Evolutionary conservation across 2,797 vertebrate species (phyloP), one percentile per base, ranked within the genome.

Genomic region (Lerista edwardsae): DNA sequence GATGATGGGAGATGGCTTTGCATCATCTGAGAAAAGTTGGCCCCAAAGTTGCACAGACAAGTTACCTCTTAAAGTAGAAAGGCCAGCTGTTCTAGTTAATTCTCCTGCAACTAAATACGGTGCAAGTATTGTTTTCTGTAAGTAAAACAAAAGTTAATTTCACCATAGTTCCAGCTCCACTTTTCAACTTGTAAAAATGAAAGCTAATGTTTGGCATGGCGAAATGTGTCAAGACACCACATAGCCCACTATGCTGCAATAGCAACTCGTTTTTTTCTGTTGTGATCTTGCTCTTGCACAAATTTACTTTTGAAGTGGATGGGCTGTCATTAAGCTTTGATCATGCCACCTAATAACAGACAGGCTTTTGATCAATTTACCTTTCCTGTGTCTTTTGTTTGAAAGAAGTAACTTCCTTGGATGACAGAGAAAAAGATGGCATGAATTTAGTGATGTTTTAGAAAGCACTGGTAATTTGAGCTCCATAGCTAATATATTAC

Each of bases 291-390:
- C 95, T 95, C 92, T 90, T 91, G 95, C 93, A 94, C 93, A 85
- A 93, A 94, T 95, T 92, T 91, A 88, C 93, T 96, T 98, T 96
- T 97, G 97, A 97, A 97, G 96, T 96, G 91, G 92, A 93, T 92
- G 92, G 91, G 92, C 92, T 91, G 91, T 95, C 94, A 93, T 92
- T 79, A 82, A 93, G 94, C 97, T 97, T 96, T 96, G 94, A 94
- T 97, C 95, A 90, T 95, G 96, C 93, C 93, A 89, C 94, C 94
- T 94, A 94, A 96, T 96, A 95, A 96, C 92, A 92, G 94, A 87
- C 91, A 80, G 5, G 84, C 76, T 94, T 96, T 96, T 95, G 93
- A 94, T 94, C 88, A 89, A 80, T 90, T 94, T 88, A 85, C 87
- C 93, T 95, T 95, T 94, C 92, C 88, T 84, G 78, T 93, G 93